Percentiles rank a stretch among this genome's conserved stretches.
phyloP scores from a whole-genome alignment of 1,140 invertebrate species.

The Oryzaephilus surinamensis region DNA sequence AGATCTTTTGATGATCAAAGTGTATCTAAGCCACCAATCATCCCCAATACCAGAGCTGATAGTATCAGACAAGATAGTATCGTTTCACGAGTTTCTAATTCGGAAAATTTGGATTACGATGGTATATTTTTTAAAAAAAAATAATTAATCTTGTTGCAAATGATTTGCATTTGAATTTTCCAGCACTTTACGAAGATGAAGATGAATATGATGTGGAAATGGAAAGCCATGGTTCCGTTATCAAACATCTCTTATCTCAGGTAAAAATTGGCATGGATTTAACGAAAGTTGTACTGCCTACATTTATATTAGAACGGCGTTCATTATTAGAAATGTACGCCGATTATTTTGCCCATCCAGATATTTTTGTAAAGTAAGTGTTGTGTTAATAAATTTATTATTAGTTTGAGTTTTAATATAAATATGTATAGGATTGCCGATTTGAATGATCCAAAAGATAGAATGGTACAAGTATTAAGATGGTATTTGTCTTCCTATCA shows the following conservation, averaged over 20 bases:
- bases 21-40: too few species aligned
- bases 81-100: conserved; percentile 10
- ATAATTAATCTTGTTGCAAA: background rate
- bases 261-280: conserved; percentile 98
- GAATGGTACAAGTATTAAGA: conserved; percentile 84
- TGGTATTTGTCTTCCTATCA: conserved; percentile 98
- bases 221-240: conserved; percentile 89
- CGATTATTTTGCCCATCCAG: conserved; percentile 96
- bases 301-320: conserved; percentile 89
- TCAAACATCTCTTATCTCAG: conserved; percentile 88
- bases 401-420: background rate
- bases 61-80: conserved; percentile 15
- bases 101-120: conserved; percentile 30
- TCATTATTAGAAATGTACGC: conserved; percentile 96
- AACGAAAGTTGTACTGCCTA: conserved; percentile 94
- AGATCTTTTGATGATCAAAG: conserved; percentile 24
- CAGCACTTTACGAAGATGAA: conserved; percentile 79
- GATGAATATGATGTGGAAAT: conserved; percentile 79
- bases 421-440: conserved; percentile 68
- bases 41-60: conserved; percentile 6
- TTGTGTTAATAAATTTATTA: conserved; percentile 7
- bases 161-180: conserved; percentile 26
- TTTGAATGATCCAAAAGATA: conserved; percentile 66
- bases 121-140: conserved; percentile 18
- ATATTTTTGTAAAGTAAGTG: conserved; percentile 80